phyloP scores from a whole-genome alignment of 2,113 vertebrate genomes.

The Salvator merianae region DNA sequence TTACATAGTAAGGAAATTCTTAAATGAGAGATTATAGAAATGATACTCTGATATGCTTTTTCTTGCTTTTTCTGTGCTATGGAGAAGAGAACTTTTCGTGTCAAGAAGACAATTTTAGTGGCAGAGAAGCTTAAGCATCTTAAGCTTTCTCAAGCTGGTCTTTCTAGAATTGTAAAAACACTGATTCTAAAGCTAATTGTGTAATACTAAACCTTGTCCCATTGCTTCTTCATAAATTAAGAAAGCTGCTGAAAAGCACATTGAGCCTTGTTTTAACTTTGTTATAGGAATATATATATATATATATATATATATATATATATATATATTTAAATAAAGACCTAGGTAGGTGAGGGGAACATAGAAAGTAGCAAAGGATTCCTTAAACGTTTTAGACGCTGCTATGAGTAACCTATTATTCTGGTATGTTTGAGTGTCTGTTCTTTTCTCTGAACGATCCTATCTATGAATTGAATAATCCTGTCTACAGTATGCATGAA shows the following conservation, averaged over 20 bases:
- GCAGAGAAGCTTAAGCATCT: not conserved
- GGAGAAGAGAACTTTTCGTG: not conserved
- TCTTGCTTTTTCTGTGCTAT: not conserved
- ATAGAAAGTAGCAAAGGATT: rapidly evolving
- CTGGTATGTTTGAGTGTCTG: not conserved
- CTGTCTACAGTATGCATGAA: not conserved
- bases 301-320: too few species aligned
- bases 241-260: rapidly evolving
- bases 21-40: not conserved
- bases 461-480: not conserved
- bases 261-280: rapidly evolving
- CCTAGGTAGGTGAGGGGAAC: too few species aligned
- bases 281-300: rapidly evolving
- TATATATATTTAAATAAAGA: not conserved
- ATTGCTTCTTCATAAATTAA: rapidly evolving
- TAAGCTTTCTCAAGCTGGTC: not conserved
- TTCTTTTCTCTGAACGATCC: not conserved
- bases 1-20: not conserved
- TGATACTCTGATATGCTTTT: not conserved
- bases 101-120: not conserved
- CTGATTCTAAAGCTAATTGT: not conserved
- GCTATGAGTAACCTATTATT: not conserved
- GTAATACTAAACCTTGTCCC: not conserved
- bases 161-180: not conserved
- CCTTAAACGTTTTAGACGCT: rapidly evolving